phyloP scores from a whole-genome alignment of 2,888 invertebrate genomes.

The Vesta saturnalis region DNA sequence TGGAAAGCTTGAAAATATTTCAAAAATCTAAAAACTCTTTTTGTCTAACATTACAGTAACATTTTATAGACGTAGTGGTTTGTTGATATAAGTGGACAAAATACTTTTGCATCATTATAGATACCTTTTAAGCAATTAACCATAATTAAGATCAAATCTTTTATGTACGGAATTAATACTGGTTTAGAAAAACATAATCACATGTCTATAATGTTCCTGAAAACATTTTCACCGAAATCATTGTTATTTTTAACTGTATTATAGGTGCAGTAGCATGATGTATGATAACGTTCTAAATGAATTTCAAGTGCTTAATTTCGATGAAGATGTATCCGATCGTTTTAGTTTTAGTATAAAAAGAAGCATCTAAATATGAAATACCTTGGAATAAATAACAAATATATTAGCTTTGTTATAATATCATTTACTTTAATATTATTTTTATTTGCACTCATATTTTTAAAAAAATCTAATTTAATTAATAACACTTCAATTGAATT shows the following conservation, averaged over 20 bases:
- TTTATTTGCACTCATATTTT: conserved; percentile 21
- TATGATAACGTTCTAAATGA: conserved; percentile 50
- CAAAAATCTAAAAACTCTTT: too few relatives aligned
- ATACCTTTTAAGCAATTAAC: too few relatives aligned
- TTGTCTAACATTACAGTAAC: too few relatives aligned
- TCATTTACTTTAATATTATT: conserved; percentile 26
- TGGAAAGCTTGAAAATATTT: too few relatives aligned
- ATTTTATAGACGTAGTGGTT: too few relatives aligned
- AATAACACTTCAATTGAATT: conserved; percentile 33
- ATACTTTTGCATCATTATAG: too few relatives aligned
- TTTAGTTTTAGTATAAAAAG: conserved; percentile 11
- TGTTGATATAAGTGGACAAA: too few relatives aligned
- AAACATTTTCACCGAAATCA: conserved; percentile 5
- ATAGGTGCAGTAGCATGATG: conserved; percentile 10
- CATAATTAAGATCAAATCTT: too few relatives aligned
- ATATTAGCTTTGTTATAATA: conserved; percentile 22
- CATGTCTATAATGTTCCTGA: neutral
- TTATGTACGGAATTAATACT: too few relatives aligned
- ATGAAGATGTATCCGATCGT: conserved; percentile 19
- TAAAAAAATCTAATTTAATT: conserved; percentile 26
- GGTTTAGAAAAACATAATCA: neutral
- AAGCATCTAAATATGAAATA: neutral
- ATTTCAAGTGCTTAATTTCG: conserved; percentile 55
- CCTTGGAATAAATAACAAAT: conserved; percentile 33
- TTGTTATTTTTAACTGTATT: conserved; percentile 21